Conservation (phyloP, 2,113 vertebrate genomes). For the Nanorana parkeri region DNA sequence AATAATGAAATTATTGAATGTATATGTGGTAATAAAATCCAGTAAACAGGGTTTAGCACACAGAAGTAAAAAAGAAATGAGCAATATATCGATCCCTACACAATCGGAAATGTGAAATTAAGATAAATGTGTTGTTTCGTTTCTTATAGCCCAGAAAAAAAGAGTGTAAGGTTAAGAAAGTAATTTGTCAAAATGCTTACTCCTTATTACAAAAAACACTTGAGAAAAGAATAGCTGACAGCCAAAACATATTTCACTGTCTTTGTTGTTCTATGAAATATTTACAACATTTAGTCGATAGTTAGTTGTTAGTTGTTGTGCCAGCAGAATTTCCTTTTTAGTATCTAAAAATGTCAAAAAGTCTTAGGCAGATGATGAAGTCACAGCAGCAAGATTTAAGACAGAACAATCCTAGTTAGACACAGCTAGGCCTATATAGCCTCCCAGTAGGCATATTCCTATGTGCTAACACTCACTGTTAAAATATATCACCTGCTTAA, state of each 20-base stretch:
- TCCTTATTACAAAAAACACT: constrained; percentile 26
- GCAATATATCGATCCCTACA: not conserved
- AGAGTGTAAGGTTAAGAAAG: constrained; percentile 19
- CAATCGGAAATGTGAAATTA: not conserved
- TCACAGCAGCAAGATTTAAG: not conserved
- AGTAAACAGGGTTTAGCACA: too few relatives aligned
- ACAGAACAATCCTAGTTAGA: not conserved
- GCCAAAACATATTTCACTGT: constrained; percentile 31
- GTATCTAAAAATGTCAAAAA: constrained; percentile 17
- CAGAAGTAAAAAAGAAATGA: too few relatives aligned
- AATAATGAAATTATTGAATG: too few relatives aligned
- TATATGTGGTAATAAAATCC: too few relatives aligned
- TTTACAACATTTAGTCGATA: constrained; percentile 22
- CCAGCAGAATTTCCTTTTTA: not conserved
- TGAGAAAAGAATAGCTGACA: constrained; percentile 35
- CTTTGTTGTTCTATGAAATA: constrained; percentile 23
- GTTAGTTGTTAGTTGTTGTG: constrained; percentile 23
- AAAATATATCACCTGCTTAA: too few relatives aligned
- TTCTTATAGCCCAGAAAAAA: not conserved
- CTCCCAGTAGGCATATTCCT: not conserved
- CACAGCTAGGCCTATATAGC: not conserved
- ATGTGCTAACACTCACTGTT: too few relatives aligned
- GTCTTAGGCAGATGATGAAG: not conserved
- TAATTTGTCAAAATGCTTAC: constrained; percentile 26
- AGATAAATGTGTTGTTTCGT: not conserved